A percentile compares a stretch with the other conserved stretches of the same genome.
phyloP scores from a whole-genome alignment of 2,113 vertebrate genomes.

The Grammomys surdaster region DNA sequence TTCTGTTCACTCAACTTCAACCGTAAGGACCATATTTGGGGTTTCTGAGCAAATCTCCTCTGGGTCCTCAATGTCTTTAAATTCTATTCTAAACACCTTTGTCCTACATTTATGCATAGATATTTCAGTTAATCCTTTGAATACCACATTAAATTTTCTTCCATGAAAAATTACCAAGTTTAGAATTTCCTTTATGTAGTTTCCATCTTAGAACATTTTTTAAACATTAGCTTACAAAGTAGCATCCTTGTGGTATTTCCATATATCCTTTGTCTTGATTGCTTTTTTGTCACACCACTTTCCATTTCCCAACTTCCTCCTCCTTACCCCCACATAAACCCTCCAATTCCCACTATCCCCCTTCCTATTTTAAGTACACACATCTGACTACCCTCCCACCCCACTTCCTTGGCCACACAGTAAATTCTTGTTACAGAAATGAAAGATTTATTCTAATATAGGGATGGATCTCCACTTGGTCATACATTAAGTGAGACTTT shows the following conservation, averaged over 20 bases:
- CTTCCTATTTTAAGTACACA: background rate
- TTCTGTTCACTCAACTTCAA: background rate
- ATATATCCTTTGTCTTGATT: background rate
- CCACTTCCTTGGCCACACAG: background rate
- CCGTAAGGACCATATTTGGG: background rate
- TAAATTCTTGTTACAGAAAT: constrained; percentile 26
- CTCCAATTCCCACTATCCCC: background rate
- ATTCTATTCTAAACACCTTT: background rate
- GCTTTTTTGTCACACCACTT: background rate
- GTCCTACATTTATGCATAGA: background rate
- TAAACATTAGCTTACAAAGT: background rate
- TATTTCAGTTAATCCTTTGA: background rate
- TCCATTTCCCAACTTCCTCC: background rate
- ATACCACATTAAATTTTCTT: background rate
- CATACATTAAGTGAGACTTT: constrained; percentile 7
- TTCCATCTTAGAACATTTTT: background rate
- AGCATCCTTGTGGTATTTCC: background rate
- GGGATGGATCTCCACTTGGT: background rate
- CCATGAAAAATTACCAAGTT: background rate
- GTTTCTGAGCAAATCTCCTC: background rate
- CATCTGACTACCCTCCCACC: background rate
- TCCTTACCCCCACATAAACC: background rate
- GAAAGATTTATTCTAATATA: background rate
- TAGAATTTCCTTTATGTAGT: background rate
- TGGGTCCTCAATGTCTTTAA: background rate